Conservation (phyloP, 2,797 vertebrate species). For the Pogoniulus pusillus region DNA sequence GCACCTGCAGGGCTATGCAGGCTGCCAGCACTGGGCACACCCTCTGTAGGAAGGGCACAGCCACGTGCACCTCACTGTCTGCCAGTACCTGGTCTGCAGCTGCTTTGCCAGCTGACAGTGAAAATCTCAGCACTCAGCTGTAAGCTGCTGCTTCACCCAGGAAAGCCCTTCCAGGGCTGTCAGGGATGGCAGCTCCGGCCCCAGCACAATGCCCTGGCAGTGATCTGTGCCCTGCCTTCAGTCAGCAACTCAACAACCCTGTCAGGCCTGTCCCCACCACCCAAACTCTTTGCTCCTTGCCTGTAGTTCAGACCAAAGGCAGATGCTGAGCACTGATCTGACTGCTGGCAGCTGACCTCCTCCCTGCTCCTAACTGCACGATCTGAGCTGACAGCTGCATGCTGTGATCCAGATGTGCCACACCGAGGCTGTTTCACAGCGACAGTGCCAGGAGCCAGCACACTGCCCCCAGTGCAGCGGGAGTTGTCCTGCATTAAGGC, state of each 20-base stretch:
- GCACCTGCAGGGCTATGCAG: background rate
- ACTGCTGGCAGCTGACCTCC: background rate
- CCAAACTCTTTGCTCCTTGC: background rate
- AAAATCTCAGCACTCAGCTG: background rate
- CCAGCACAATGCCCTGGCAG: background rate
- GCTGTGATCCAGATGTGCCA: background rate
- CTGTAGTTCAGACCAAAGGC: background rate
- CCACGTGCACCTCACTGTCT: accelerated
- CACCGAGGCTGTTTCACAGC: background rate
- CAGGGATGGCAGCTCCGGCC: background rate
- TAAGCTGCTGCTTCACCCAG: background rate
- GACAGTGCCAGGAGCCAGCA: background rate
- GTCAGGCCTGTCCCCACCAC: background rate
- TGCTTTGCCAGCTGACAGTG: accelerated
- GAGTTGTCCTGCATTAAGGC: too few relatives aligned
- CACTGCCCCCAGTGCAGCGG: too few relatives aligned
- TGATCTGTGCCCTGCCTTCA: background rate
- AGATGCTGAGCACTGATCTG: background rate
- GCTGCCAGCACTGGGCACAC: background rate
- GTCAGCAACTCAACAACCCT: background rate
- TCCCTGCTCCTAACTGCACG: background rate
- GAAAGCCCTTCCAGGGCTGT: background rate
- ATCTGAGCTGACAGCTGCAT: background rate
- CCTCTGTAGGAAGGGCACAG: background rate
- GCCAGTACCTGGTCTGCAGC: background rate